phyloP scores from a whole-genome alignment of 2,888 invertebrate genomes.

The Lepidocyrtinus sp. region DNA sequence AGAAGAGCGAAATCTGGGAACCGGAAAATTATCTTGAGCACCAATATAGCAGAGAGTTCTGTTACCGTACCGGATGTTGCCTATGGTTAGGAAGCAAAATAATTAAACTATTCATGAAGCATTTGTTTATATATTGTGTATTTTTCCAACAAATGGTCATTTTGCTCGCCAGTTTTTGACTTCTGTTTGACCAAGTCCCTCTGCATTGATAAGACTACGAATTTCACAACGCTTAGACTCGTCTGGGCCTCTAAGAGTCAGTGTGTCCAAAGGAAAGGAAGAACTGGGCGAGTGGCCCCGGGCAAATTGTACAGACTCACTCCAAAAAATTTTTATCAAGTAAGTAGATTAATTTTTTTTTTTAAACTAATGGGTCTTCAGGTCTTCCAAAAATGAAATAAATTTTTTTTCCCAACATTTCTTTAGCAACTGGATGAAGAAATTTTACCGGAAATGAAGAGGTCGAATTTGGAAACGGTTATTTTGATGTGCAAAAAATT shows the following conservation, averaged over 20 bases:
- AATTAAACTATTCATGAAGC: conserved; percentile 6
- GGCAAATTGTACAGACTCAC: conserved; percentile 84
- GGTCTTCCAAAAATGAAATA: too few species aligned
- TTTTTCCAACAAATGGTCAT: conserved; percentile 25
- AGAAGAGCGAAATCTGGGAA: conserved; percentile 76
- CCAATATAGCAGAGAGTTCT: conserved; percentile 94
- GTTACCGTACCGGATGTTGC: conserved; percentile 91
- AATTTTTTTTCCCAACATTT: background rate
- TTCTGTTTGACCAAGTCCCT: conserved; percentile 92
- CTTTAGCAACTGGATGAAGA: conserved; percentile 72
- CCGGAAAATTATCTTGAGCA: conserved; percentile 89
- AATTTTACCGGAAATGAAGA: conserved; percentile 82
- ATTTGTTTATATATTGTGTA: too few species aligned
- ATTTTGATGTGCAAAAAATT: conserved; percentile 88
- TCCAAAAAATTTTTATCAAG: conserved; percentile 75
- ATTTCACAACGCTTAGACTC: conserved; percentile 84
- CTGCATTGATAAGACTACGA: conserved; percentile 82
- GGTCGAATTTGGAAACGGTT: conserved; percentile 85
- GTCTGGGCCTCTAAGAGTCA: conserved; percentile 92
- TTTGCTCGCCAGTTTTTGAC: conserved; percentile 85
- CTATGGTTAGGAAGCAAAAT: conserved; percentile 77
- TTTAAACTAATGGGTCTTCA: too few species aligned
- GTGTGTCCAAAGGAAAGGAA: conserved; percentile 90
- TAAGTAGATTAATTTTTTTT: conserved; percentile 25
- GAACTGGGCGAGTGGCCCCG: conserved; percentile 85